Conservation (phyloP, 2,797 vertebrate species). For the Scomberomorus guttatus region DNA sequence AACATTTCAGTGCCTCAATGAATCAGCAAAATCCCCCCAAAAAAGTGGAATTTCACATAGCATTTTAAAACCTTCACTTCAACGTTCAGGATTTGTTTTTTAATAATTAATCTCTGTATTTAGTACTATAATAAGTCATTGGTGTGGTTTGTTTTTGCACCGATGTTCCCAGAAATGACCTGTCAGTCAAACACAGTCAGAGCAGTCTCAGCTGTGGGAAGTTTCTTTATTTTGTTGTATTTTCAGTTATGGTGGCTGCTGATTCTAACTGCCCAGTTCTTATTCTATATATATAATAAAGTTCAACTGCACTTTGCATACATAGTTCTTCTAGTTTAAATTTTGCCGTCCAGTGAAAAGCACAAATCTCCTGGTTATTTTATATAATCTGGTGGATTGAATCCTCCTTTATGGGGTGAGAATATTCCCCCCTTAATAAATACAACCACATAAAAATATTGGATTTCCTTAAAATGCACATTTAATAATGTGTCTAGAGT, state of each 20-base stretch:
- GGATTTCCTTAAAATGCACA: background rate
- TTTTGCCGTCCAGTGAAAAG: no score
- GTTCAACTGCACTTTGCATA: background rate
- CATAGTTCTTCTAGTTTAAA: no score
- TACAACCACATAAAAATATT: background rate
- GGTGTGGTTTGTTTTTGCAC: slow-evolving; percentile 34
- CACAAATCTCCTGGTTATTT: no score
- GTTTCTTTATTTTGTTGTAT: background rate
- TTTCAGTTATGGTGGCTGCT: background rate
- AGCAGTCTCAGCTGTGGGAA: background rate
- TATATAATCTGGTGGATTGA: background rate
- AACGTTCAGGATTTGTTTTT: slow-evolving; percentile 9
- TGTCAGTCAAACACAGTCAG: slow-evolving; percentile 26
- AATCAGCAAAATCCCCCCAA: background rate
- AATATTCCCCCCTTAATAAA: background rate
- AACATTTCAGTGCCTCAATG: background rate
- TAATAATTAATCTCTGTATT: background rate
- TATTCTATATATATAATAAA: background rate
- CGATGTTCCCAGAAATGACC: slow-evolving; percentile 41
- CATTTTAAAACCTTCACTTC: background rate
- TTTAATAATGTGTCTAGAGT: background rate
- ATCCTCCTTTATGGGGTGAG: background rate
- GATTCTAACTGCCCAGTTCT: background rate
- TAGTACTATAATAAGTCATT: background rate
- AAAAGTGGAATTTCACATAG: background rate